Evolutionary conservation across 2,113 vertebrate genomes (phyloP).

Genomic region (Sclerurus mexicanus): DNA sequence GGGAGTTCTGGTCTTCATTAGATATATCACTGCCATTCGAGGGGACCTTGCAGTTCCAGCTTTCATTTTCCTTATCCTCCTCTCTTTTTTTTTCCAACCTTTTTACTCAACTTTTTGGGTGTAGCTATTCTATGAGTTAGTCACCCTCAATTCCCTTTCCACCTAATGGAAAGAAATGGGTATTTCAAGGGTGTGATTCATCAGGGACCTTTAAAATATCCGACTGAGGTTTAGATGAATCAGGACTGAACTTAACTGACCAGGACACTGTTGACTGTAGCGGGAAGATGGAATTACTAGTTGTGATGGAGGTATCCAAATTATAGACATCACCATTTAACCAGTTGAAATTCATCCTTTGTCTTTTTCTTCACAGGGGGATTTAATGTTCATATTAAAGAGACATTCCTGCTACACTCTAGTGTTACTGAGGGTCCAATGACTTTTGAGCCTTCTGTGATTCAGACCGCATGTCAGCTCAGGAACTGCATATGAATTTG

Average conservation of each 20-base stretch:
- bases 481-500: background rate
- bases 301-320: background rate
- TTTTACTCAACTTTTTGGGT: background rate
- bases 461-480: background rate
- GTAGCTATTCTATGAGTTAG: background rate
- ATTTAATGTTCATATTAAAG: background rate
- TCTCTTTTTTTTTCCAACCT: background rate
- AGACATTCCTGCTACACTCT: background rate
- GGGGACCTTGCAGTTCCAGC: background rate
- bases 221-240: background rate
- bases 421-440: background rate
- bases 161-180: background rate
- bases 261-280: background rate
- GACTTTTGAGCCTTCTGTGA: background rate
- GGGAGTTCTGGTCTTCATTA: slow-evolving; percentile 34
- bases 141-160: background rate
- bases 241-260: background rate
- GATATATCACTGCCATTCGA: background rate
- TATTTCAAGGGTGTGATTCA: background rate
- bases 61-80: background rate
- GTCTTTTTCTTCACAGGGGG: background rate
- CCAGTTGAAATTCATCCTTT: background rate
- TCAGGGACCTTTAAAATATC: background rate
- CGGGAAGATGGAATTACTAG: background rate
- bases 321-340: background rate